Conservation (phyloP, 2,888 invertebrate genomes). For the Panzeria rudis region DNA sequence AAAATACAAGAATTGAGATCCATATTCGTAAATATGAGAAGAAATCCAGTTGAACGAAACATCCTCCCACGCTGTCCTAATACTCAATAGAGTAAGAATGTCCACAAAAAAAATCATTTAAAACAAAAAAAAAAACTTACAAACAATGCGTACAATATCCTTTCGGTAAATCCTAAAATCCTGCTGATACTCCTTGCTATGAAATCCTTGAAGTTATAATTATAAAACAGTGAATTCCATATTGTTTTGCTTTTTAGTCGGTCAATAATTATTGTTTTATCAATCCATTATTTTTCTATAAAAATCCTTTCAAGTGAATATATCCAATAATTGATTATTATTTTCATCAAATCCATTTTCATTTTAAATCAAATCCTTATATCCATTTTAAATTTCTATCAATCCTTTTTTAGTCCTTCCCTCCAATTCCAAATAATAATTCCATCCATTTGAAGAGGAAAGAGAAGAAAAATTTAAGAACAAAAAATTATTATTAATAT, state of each 20-base stretch:
- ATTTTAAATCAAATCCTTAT: slow-evolving; percentile 54
- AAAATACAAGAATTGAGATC: slow-evolving; percentile 50
- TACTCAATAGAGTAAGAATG: slow-evolving; percentile 48
- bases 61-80: slow-evolving; percentile 73
- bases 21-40: slow-evolving; percentile 55
- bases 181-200: slow-evolving; percentile 53
- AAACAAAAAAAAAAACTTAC: slow-evolving; percentile 51
- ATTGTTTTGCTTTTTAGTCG: slow-evolving; percentile 20
- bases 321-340: slow-evolving; percentile 52
- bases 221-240: slow-evolving; percentile 55
- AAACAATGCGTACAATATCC: slow-evolving; percentile 46
- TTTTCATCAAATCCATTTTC: slow-evolving; percentile 59
- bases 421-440: slow-evolving; percentile 71
- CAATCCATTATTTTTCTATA: slow-evolving; percentile 51
- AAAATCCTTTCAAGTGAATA: slow-evolving; percentile 52
- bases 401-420: slow-evolving; percentile 69
- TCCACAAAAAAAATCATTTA: slow-evolving; percentile 54
- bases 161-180: slow-evolving; percentile 61
- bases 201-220: slow-evolving; percentile 57
- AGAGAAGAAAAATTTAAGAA: slow-evolving; percentile 72
- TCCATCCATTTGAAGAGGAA: slow-evolving; percentile 73
- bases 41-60: slow-evolving; percentile 65
- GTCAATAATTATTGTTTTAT: neutral
- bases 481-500: slow-evolving; percentile 66
- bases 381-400: slow-evolving; percentile 67